A percentile compares a stretch with the other conserved stretches of the same genome.
Evolutionary conservation across 2,888 invertebrate genomes (phyloP).

Genomic region (Ramazzottius varieornatus): DNA sequence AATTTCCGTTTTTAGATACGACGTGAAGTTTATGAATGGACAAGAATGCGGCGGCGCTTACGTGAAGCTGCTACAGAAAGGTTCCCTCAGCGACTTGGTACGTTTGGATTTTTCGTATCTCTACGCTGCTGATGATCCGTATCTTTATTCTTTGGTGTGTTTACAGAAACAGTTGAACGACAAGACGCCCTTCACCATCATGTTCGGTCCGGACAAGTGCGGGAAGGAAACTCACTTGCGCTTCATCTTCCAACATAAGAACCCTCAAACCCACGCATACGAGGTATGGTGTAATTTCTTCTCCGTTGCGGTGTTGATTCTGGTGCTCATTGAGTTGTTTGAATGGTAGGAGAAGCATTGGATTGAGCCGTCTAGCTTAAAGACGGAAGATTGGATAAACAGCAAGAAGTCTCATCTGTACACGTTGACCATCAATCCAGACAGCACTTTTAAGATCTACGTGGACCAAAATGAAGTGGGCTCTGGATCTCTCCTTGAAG

Average conservation of each 20-base stretch:
- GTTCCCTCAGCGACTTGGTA: background rate
- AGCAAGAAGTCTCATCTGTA: conserved; percentile 77
- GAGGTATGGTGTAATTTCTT: conserved; percentile 25
- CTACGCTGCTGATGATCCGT: background rate
- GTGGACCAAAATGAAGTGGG: conserved; percentile 41
- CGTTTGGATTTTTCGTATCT: background rate
- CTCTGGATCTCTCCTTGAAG: conserved; percentile 50
- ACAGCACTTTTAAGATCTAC: conserved; percentile 49
- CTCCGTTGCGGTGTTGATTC: background rate
- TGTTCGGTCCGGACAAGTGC: conserved; percentile 99
- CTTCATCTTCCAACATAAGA: conserved; percentile 75
- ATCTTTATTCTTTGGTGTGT: background rate
- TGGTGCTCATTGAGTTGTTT: conserved; percentile 7
- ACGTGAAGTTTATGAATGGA: conserved; percentile 54
- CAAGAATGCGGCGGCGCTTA: conserved; percentile 98
- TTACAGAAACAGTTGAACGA: conserved; percentile 50
- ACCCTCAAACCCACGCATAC: conserved; percentile 61
- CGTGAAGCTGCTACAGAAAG: conserved; percentile 44
- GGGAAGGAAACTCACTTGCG: conserved; percentile 52
- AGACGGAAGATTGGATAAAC: conserved; percentile 36
- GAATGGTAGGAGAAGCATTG: conserved; percentile 72
- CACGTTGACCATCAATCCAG: conserved; percentile 44
- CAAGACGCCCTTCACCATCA: conserved; percentile 87
- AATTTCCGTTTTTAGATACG: conserved; percentile 22
- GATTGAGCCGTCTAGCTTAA: conserved; percentile 43